These are phyloP conservation scores for Ctenochaetus hawaiiensis DNA, from an alignment of 2,797 vertebrate genomes.

Conservation along the genomic window DNA sequence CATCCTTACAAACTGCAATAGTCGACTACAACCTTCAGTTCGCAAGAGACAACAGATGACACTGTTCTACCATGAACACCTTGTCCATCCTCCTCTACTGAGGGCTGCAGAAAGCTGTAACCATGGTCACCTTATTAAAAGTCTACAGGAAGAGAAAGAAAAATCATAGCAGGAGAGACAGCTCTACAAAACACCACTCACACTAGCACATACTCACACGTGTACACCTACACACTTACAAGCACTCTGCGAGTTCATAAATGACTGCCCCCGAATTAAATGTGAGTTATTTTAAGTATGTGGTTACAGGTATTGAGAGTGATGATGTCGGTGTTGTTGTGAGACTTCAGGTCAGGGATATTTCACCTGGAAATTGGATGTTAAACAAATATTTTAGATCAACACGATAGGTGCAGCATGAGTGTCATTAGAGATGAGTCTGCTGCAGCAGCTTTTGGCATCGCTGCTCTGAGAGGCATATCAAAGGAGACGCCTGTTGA, in stretches of 20 bases:
- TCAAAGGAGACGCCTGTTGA: slow-evolving; percentile 29
- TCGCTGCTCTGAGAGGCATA: slow-evolving; percentile 27
- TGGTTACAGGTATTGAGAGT: slow-evolving; percentile 9
- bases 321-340: slow-evolving; percentile 22
- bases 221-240: slow-evolving; percentile 38
- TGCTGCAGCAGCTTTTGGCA: not conserved
- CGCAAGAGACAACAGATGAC: slow-evolving; percentile 53
- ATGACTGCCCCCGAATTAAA: slow-evolving; percentile 44
- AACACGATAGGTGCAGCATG: not conserved
- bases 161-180: slow-evolving; percentile 41
- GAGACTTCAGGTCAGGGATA: slow-evolving; percentile 17
- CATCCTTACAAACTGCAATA: slow-evolving; percentile 61
- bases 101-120: slow-evolving; percentile 45
- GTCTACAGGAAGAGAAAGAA: slow-evolving; percentile 26
- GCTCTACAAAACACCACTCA: slow-evolving; percentile 38
- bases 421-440: slow-evolving; percentile 15
- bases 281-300: slow-evolving; percentile 51
- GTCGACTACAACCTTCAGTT: slow-evolving; percentile 50
- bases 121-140: slow-evolving; percentile 66
- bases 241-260: slow-evolving; percentile 47
- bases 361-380: slow-evolving; percentile 37
- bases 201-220: slow-evolving; percentile 3
- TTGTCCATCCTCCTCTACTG: slow-evolving; percentile 51
- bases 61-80: slow-evolving; percentile 34
- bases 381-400: slow-evolving; percentile 38